phyloP scores from a whole-genome alignment of 2,113 vertebrate species.

The Elachura formosa region DNA sequence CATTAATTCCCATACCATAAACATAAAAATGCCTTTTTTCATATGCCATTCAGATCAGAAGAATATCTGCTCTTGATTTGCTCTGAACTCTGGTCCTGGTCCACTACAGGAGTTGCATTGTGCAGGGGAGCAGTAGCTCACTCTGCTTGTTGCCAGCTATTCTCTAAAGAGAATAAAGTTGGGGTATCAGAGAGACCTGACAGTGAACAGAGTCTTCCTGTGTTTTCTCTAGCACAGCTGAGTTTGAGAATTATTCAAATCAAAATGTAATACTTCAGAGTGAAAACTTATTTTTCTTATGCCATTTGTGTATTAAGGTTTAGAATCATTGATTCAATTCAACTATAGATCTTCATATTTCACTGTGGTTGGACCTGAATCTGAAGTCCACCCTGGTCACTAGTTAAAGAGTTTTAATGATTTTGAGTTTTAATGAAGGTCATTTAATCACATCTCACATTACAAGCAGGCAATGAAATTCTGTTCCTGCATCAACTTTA shows the following conservation, averaged over 20 bases:
- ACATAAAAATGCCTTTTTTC: not conserved
- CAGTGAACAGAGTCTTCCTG: not conserved
- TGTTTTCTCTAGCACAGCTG: not conserved
- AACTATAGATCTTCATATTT: slow-evolving; percentile 71
- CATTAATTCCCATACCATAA: not conserved
- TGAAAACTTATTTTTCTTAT: slow-evolving; percentile 51
- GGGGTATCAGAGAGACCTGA: not conserved
- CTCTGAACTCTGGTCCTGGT: not conserved
- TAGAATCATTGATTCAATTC: slow-evolving; percentile 69
- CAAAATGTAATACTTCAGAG: slow-evolving; percentile 35
- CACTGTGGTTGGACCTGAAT: slow-evolving; percentile 66
- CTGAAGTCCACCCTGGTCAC: slow-evolving; percentile 69
- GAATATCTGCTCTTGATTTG: not conserved
- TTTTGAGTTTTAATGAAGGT: slow-evolving; percentile 67
- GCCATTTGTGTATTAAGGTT: slow-evolving; percentile 56
- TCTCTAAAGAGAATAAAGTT: not conserved
- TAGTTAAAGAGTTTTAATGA: slow-evolving; percentile 74
- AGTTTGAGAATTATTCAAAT: slow-evolving; percentile 14
- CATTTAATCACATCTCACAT: slow-evolving; percentile 70
- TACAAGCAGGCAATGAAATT: slow-evolving; percentile 71
- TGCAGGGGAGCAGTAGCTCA: not conserved
- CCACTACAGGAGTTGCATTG: not conserved
- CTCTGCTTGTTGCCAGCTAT: not conserved
- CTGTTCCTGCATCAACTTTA: slow-evolving; percentile 69
- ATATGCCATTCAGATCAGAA: not conserved